phyloP scores from a whole-genome alignment of 2,888 invertebrate genomes.

The Andrena flavipes region DNA sequence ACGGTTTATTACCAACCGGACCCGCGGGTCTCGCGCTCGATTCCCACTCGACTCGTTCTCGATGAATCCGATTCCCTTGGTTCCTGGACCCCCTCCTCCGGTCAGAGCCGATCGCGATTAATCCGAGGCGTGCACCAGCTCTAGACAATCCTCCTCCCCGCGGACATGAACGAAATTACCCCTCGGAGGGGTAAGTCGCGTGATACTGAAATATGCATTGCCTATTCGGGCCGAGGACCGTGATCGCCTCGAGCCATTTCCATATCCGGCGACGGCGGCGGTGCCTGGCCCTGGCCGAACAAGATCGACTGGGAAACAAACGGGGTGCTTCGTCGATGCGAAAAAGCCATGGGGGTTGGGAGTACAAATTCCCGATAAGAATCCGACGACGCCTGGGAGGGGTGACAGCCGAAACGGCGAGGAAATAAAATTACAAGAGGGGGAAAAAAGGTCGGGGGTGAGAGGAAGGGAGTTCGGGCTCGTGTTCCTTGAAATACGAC shows the following conservation, averaged over 20 bases:
- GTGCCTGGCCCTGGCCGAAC: conserved; percentile 31
- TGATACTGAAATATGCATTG: conserved; percentile 81
- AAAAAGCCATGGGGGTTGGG: conserved; percentile 48
- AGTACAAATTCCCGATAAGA: conserved; percentile 81
- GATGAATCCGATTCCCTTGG: conserved; percentile 13
- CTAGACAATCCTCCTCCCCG: not conserved
- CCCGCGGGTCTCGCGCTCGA: not conserved
- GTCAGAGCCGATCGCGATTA: not conserved
- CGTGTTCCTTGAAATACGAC: conserved; percentile 44
- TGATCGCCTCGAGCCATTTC: conserved; percentile 72
- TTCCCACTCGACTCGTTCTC: not conserved
- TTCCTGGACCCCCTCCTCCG: not conserved
- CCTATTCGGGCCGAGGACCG: conserved; percentile 75
- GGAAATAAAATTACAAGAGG: conserved; percentile 78
- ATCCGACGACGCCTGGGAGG: conserved; percentile 66
- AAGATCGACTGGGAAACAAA: conserved; percentile 30
- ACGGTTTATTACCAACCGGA: conserved; percentile 31
- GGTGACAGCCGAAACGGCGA: conserved; percentile 46
- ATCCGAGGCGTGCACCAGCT: not conserved
- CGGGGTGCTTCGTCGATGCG: conserved; percentile 3
- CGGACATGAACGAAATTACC: conserved; percentile 16
- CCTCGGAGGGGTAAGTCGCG: not conserved
- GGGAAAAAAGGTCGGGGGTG: conserved; percentile 28
- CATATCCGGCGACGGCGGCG: conserved; percentile 68
- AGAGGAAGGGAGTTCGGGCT: not conserved